Conservation (phyloP, 2,888 invertebrate species). For the Zootermopsis nevadensis region DNA sequence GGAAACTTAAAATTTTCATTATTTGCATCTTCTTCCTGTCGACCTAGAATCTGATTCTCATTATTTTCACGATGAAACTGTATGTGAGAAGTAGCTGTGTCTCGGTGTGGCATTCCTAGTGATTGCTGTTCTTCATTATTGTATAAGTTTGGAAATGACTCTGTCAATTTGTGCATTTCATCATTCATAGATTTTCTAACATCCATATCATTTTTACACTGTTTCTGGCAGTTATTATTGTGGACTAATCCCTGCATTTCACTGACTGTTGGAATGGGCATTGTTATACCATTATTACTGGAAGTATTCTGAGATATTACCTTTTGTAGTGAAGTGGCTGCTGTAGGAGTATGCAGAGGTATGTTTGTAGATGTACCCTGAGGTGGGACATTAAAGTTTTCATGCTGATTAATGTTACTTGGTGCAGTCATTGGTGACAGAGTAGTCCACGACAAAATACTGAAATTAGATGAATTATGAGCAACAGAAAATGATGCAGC, state of each 20-base stretch:
- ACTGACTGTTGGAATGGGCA: neutral
- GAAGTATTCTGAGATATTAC: neutral
- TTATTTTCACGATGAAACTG: neutral
- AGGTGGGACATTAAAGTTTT: conserved; percentile 7
- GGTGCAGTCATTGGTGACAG: conserved; percentile 57
- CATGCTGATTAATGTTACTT: conserved; percentile 30
- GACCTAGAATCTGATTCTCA: conserved; percentile 1
- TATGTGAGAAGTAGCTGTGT: neutral
- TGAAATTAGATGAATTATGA: conserved; percentile 62
- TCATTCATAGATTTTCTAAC: conserved; percentile 1
- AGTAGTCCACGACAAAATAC: conserved; percentile 63
- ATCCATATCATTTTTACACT: conserved; percentile 2
- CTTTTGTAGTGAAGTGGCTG: neutral
- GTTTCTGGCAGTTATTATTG: conserved; percentile 15
- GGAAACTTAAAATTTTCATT: conserved; percentile 34
- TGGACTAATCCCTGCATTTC: neutral
- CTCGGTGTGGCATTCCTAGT: neutral
- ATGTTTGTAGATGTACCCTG: neutral
- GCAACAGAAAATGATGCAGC: conserved; percentile 56
- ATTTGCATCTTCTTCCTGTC: conserved; percentile 4
- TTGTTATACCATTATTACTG: neutral
- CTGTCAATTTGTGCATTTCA: conserved; percentile 1
- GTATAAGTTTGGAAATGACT: neutral
- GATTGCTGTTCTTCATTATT: neutral
- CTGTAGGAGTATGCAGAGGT: neutral